phyloP scores from a whole-genome alignment of 2,888 invertebrate genomes.

The Geophilus truncorum region DNA sequence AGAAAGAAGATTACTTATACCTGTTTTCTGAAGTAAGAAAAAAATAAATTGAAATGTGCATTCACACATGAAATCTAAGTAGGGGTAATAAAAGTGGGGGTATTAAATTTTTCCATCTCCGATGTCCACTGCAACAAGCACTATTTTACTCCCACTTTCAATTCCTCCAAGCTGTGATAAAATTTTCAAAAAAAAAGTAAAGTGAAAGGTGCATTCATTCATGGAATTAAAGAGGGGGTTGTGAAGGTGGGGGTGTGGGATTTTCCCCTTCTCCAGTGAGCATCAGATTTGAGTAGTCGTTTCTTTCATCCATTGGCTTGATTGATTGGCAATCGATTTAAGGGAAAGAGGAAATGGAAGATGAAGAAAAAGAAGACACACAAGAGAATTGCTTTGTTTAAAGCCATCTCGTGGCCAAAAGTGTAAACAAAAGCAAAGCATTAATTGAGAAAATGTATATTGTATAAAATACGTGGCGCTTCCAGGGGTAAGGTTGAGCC shows the following conservation, averaged over 20 bases:
- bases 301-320: constrained; percentile 19
- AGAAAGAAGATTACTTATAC: too few relatives aligned
- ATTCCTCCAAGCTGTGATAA: neutral
- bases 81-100: neutral
- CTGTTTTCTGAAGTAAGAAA: neutral
- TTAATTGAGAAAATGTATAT: neutral
- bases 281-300: constrained; percentile 8
- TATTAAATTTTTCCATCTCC: neutral
- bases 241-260: neutral
- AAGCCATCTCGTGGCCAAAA: neutral
- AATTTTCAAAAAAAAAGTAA: neutral
- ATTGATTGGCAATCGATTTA: constrained; percentile 18
- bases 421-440: neutral
- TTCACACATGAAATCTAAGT: neutral
- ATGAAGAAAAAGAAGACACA: neutral
- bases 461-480: neutral
- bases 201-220: constrained; percentile 10
- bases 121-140: neutral
- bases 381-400: constrained; percentile 9
- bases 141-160: neutral
- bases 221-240: constrained; percentile 2
- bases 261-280: neutral
- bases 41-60: neutral
- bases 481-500: neutral
- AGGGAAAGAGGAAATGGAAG: neutral